Evolutionary conservation across 2,888 invertebrate species (phyloP).

Genomic region (Didymodactylos carnosus): DNA sequence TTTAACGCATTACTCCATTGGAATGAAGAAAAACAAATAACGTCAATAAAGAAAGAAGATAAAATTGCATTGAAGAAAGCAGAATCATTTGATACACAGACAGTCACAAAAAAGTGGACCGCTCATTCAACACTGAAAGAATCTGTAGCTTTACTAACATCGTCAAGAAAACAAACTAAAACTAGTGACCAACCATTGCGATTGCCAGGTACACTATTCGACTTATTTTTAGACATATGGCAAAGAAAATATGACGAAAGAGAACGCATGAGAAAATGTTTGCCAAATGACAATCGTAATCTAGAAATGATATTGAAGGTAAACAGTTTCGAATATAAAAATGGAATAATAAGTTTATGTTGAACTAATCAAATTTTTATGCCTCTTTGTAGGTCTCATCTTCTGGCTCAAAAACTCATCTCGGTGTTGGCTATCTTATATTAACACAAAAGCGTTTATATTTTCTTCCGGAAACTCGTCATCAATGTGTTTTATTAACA

Average conservation of each 20-base stretch:
- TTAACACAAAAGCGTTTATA: not conserved
- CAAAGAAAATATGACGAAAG: not conserved
- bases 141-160: not conserved
- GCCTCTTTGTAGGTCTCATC: not conserved
- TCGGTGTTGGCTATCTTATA: not conserved
- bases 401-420: not conserved
- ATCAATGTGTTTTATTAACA: not conserved
- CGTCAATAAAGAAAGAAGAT: not conserved
- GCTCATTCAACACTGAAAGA: not conserved
- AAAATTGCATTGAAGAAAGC: not conserved
- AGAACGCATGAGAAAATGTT: not conserved
- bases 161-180: not conserved
- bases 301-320: not conserved
- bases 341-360: too few species aligned
- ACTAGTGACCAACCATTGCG: too few species aligned
- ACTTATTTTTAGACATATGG: not conserved
- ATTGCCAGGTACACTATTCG: not conserved
- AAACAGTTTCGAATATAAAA: not conserved
- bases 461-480: not conserved
- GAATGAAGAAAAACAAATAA: not conserved
- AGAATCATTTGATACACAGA: not conserved
- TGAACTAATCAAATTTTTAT: too few species aligned
- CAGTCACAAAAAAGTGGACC: too few species aligned
- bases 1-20: not conserved
- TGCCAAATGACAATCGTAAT: not conserved